Evolutionary conservation across 1,140 invertebrate species (phyloP), one percentile per base, ranked within the genome.

Genomic region (Rhizoglyphus robini): DNA sequence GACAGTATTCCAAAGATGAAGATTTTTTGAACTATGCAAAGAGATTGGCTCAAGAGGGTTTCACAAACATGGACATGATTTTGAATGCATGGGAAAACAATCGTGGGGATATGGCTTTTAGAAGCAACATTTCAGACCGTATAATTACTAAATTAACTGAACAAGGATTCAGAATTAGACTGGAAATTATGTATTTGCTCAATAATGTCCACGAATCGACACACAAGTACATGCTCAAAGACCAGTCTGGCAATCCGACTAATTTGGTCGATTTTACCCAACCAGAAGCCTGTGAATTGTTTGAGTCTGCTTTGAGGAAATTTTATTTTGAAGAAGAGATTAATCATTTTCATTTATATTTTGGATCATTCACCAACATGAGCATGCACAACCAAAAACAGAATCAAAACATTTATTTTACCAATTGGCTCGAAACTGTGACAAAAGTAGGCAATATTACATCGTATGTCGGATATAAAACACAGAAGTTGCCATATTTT

Each of bases 201-300:
- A n/a, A n/a, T n/a, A n/a, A n/a, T n/a, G 8, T 11, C 23, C 51
- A 8, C 8, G 23, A 11, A 8, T 23, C 8, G 51, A 8, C 15
- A 23, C 41, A 15, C 8, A 54, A 11, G 8, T 11, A 32, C 51
- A 54, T 8, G 51, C 51, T 25, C 51, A 25, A 54, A 32, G 23
- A 5, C 8, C 8, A 54, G 51, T 11, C 8, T 25, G 51, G 51
- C 20, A 23, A 8, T 8, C 51, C 23, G 23, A 54, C 51, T 8
- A 8, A 54, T 5, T 54, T 54, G 29, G 76, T 91, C 3, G 88
- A 93, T 72, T 88, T 90, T 69, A 89, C 88, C 0, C 90, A 90
- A 70, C 70, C 80, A 0, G 76, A 75, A 36, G 88, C 87, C 0
- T 81, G 81, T 0, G 71, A 78, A 11, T 95, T 90, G 90, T 95